These are phyloP conservation scores for Morpho deidamia DNA, from an alignment of 2,888 invertebrate genomes.

Conservation along the genomic window DNA sequence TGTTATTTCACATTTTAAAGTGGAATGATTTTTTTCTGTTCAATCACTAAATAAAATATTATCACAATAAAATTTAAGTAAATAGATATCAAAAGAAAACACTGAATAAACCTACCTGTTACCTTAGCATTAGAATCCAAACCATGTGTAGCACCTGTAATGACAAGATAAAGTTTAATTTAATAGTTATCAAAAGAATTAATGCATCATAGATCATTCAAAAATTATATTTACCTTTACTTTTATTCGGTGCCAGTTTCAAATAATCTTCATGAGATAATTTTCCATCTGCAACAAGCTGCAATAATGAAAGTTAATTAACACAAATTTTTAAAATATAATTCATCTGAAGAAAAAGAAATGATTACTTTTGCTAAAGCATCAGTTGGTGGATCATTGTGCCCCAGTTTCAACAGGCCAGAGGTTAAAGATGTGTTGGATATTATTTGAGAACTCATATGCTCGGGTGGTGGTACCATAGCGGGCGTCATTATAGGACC, in stretches of 20 bases:
- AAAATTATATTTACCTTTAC: constrained; percentile 33
- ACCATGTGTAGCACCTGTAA: constrained; percentile 49
- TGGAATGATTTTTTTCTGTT: no score
- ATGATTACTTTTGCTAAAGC: constrained; percentile 67
- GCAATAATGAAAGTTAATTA: constrained; percentile 38
- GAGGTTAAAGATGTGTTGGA: neutral
- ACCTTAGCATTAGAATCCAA: constrained; percentile 45
- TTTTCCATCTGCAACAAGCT: constrained; percentile 70
- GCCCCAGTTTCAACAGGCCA: constrained; percentile 9
- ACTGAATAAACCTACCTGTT: constrained; percentile 46
- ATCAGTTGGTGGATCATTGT: constrained; percentile 45
- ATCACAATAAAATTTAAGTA: neutral
- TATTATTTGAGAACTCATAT: constrained; percentile 29
- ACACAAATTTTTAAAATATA: constrained; percentile 3
- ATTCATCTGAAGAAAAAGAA: constrained; percentile 1
- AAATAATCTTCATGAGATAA: constrained; percentile 66
- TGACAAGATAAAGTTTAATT: constrained; percentile 21
- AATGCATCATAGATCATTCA: neutral
- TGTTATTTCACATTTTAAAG: no score
- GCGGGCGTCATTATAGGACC: constrained; percentile 25
- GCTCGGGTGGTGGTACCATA: constrained; percentile 39
- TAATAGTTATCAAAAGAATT: neutral
- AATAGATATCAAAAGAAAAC: neutral
- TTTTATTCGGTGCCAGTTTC: constrained; percentile 66
- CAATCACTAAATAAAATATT: no score